phyloP scores from a whole-genome alignment of 2,797 vertebrate species.

The Catamblyrhynchus diadema region DNA sequence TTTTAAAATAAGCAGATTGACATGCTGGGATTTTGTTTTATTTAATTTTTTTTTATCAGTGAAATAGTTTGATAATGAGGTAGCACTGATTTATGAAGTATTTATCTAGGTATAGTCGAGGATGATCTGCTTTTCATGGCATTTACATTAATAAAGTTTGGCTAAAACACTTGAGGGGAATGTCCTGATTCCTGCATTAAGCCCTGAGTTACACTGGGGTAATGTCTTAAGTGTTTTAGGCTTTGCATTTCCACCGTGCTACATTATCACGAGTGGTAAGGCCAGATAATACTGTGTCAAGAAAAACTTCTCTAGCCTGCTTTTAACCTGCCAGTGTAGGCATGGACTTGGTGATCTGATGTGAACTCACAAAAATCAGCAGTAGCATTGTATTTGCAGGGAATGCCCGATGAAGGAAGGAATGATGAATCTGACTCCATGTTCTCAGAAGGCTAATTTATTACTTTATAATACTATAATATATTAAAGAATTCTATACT shows the following conservation, averaged over 20 bases:
- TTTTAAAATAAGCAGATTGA: neutral
- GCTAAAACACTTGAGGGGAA: neutral
- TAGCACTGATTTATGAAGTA: neutral
- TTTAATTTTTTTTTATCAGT: neutral
- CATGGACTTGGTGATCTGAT: neutral
- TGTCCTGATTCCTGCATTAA: neutral
- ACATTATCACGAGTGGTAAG: rapidly evolving
- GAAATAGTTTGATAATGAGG: neutral
- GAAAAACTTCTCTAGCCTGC: neutral
- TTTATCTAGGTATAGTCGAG: neutral
- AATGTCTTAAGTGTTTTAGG: neutral
- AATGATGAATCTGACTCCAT: neutral
- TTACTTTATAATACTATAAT: no score
- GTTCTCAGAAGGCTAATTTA: neutral
- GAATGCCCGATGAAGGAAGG: rapidly evolving
- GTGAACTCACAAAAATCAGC: neutral
- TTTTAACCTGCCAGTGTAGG: neutral
- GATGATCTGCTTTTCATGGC: neutral
- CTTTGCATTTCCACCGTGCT: neutral
- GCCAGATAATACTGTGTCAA: neutral
- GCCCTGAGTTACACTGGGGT: neutral
- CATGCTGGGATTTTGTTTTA: neutral
- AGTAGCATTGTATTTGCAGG: neutral
- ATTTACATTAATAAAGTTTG: neutral
- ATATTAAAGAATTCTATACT: neutral